These are phyloP conservation scores for Lethrus apterus DNA, from an alignment of 1,140 invertebrate species.

Conservation along the genomic window DNA sequence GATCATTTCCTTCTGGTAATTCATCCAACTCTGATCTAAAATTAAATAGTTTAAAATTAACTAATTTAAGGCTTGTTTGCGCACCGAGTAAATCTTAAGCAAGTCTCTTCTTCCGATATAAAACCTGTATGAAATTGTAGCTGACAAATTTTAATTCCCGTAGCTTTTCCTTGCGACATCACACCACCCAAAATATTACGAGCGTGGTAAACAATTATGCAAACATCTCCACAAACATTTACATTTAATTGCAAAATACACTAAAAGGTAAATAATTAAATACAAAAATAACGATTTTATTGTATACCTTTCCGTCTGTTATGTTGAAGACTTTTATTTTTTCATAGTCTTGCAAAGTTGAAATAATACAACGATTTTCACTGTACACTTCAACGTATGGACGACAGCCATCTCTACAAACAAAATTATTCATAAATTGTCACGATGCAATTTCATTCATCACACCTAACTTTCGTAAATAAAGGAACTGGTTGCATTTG, in stretches of 20 bases:
- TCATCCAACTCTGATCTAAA: slow-evolving; percentile 71
- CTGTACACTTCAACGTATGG: slow-evolving; percentile 90
- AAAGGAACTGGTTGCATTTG: slow-evolving; percentile 80
- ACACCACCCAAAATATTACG: slow-evolving; percentile 74
- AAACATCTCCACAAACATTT: slow-evolving; percentile 77
- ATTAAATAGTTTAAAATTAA: slow-evolving; percentile 12
- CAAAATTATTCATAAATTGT: neutral
- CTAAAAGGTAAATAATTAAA: slow-evolving; percentile 18
- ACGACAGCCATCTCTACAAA: slow-evolving; percentile 77
- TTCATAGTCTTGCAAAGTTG: slow-evolving; percentile 83
- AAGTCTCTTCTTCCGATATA: slow-evolving; percentile 63
- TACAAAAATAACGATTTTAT: neutral
- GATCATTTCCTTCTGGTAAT: slow-evolving; percentile 66
- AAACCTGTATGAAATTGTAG: slow-evolving; percentile 86
- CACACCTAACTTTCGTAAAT: slow-evolving; percentile 80
- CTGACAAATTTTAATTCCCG: slow-evolving; percentile 81
- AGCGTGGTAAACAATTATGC: slow-evolving; percentile 76
- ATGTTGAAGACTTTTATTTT: slow-evolving; percentile 73
- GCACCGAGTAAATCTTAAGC: slow-evolving; percentile 66
- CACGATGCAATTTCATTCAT: slow-evolving; percentile 1
- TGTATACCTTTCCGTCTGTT: slow-evolving; percentile 62
- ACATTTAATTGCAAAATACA: slow-evolving; percentile 44
- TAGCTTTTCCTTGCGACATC: slow-evolving; percentile 63
- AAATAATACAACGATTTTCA: slow-evolving; percentile 75
- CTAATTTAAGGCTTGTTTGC: slow-evolving; percentile 13